Evolutionary conservation across 2,888 invertebrate species (phyloP).

Genomic region (Tridacna crocea): DNA sequence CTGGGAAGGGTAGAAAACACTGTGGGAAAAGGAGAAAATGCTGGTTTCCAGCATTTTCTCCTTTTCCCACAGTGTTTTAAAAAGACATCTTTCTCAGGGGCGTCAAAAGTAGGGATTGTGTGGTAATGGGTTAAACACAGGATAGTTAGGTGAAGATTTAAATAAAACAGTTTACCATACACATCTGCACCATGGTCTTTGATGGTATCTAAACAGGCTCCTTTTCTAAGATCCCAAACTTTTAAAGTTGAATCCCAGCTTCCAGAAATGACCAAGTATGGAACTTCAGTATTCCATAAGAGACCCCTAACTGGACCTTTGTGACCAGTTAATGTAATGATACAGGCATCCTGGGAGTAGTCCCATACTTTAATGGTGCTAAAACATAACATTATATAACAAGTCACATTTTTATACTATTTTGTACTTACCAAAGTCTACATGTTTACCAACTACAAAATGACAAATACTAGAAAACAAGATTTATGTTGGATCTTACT

Average conservation of each 20-base stretch:
- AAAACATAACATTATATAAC: slow-evolving; percentile 23
- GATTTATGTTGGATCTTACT: too few species aligned
- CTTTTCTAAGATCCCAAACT: slow-evolving; percentile 84
- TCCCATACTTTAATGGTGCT: slow-evolving; percentile 84
- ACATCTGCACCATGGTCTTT: slow-evolving; percentile 85
- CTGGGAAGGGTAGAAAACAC: too few species aligned
- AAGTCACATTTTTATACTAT: neutral
- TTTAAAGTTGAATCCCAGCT: slow-evolving; percentile 84
- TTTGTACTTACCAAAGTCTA: too few species aligned
- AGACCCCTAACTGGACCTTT: slow-evolving; percentile 83
- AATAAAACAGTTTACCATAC: slow-evolving; percentile 80
- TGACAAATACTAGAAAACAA: too few species aligned
- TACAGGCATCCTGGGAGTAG: slow-evolving; percentile 82
- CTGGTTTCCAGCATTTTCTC: too few species aligned
- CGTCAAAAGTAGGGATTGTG: too few species aligned
- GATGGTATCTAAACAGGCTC: slow-evolving; percentile 82
- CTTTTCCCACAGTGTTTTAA: too few species aligned
- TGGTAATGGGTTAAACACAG: too few species aligned
- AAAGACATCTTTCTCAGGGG: too few species aligned
- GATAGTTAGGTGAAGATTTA: too few species aligned
- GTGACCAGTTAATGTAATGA: slow-evolving; percentile 83
- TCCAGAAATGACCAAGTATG: slow-evolving; percentile 84
- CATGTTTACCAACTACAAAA: too few species aligned
- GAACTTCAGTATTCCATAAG: slow-evolving; percentile 84
- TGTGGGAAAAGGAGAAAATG: too few species aligned